Evolutionary conservation across 2,113 vertebrate species (phyloP).

Genomic region (Pao palembangensis): DNA sequence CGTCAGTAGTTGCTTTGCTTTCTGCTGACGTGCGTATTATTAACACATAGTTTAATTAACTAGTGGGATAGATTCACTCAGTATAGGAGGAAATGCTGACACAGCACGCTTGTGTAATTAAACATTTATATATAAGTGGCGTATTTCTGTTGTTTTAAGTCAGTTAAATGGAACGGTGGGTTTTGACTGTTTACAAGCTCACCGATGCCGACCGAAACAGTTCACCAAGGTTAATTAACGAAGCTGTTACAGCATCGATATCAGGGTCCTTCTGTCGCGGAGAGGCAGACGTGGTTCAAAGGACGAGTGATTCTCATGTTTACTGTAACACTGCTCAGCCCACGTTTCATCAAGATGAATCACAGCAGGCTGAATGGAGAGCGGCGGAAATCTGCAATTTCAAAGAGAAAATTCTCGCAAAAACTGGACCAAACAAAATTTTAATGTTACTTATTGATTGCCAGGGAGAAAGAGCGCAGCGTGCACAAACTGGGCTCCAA

Average conservation of each 20-base stretch:
- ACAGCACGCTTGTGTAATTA: background rate
- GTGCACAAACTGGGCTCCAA: background rate
- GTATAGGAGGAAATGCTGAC: slow-evolving; percentile 15
- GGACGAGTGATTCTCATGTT: slow-evolving; percentile 6
- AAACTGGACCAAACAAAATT: background rate
- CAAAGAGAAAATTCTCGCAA: slow-evolving; percentile 6
- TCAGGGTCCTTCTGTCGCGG: slow-evolving; percentile 4
- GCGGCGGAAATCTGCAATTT: slow-evolving; percentile 4
- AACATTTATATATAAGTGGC: background rate
- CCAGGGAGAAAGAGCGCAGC: background rate
- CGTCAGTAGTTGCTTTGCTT: background rate
- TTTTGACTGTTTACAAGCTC: slow-evolving; percentile 17
- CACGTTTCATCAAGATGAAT: slow-evolving; percentile 31
- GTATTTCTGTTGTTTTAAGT: slow-evolving; percentile 9
- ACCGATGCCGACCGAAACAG: background rate
- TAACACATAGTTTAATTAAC: slow-evolving; percentile 6
- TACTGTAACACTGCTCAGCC: slow-evolving; percentile 26
- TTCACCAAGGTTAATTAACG: slow-evolving; percentile 14
- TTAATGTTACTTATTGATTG: slow-evolving; percentile 1
- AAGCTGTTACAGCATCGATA: slow-evolving; percentile 11
- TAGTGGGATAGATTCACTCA: background rate
- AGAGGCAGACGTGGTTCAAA: background rate
- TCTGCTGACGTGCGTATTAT: background rate
- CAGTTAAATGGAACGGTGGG: slow-evolving; percentile 31
- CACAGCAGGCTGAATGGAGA: slow-evolving; percentile 21